phyloP scores from a whole-genome alignment of 2,797 vertebrate species.

The Cossypha dichroa region DNA sequence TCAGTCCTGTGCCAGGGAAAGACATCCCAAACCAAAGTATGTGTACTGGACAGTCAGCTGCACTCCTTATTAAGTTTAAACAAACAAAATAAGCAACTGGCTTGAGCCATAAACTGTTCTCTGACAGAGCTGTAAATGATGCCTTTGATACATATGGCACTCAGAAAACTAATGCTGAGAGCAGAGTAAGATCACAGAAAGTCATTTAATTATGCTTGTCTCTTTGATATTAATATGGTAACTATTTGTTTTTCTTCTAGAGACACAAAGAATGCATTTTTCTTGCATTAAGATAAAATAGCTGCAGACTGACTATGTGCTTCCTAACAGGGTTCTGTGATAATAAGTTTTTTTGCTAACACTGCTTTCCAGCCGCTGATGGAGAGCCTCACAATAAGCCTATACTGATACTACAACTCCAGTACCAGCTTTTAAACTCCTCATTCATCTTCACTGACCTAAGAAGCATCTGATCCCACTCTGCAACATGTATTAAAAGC shows the following conservation, averaged over 20 bases:
- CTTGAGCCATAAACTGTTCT: not conserved
- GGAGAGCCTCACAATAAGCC: not conserved
- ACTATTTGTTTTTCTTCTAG: not conserved
- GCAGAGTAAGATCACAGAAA: not conserved
- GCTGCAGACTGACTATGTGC: not conserved
- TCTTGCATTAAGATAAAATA: not conserved
- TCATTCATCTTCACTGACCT: not conserved
- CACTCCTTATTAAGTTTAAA: not conserved
- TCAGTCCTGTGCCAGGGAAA: not conserved
- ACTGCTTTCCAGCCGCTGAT: not conserved
- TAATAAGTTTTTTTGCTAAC: not conserved
- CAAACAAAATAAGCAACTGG: not conserved
- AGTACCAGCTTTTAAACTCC: not conserved
- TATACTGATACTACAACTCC: not conserved
- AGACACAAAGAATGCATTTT: not conserved
- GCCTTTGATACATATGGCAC: not conserved
- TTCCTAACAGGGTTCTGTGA: not conserved
- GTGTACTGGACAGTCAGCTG: not conserved
- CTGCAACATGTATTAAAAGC: not conserved
- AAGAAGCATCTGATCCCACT: not conserved
- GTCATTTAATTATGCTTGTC: not conserved
- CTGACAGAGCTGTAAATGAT: rapidly evolving
- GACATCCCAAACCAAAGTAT: not conserved
- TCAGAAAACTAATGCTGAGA: not conserved
- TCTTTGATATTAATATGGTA: not conserved